A percentile compares a stretch with the other conserved stretches of the same genome.
These are phyloP conservation scores for Sesamia nonagrioides DNA, from an alignment of 1,140 invertebrate genomes.

Conservation along the genomic window DNA sequence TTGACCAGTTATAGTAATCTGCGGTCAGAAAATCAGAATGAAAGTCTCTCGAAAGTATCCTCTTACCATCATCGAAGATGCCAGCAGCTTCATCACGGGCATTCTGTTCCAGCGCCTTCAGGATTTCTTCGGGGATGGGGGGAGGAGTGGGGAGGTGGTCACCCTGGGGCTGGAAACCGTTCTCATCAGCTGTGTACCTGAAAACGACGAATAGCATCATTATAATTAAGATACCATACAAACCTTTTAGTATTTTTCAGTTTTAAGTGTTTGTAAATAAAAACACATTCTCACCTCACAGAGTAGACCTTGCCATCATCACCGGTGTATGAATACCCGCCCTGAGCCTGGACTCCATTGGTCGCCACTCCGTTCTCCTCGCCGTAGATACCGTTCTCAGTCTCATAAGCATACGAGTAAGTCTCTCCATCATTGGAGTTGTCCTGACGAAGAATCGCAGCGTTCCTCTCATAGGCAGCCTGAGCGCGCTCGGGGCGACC, in stretches of 20 bases:
- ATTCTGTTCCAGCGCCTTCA: slow-evolving; percentile 80
- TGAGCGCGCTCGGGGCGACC: slow-evolving; percentile 70
- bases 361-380: slow-evolving; percentile 57
- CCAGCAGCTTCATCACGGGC: slow-evolving; percentile 81
- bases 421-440: slow-evolving; percentile 73
- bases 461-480: slow-evolving; percentile 76
- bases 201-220: too few relatives aligned
- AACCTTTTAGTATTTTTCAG: too few relatives aligned
- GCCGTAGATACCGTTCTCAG: slow-evolving; percentile 77
- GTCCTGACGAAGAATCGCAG: slow-evolving; percentile 66
- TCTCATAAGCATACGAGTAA: slow-evolving; percentile 77
- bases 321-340: slow-evolving; percentile 39
- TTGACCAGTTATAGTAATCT: background rate
- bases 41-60: too few relatives aligned
- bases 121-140: slow-evolving; percentile 89
- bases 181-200: slow-evolving; percentile 93
- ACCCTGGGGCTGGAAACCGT: slow-evolving; percentile 92
- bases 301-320: slow-evolving; percentile 78
- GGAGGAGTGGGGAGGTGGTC: slow-evolving; percentile 93
- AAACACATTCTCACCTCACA: slow-evolving; percentile 45
- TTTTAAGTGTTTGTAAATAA: too few relatives aligned
- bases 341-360: slow-evolving; percentile 71
- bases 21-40: too few relatives aligned
- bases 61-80: slow-evolving; percentile 79
- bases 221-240: too few relatives aligned